Evolutionary conservation across 2,797 vertebrate species (phyloP).

Genomic region (Alauda arvensis): DNA sequence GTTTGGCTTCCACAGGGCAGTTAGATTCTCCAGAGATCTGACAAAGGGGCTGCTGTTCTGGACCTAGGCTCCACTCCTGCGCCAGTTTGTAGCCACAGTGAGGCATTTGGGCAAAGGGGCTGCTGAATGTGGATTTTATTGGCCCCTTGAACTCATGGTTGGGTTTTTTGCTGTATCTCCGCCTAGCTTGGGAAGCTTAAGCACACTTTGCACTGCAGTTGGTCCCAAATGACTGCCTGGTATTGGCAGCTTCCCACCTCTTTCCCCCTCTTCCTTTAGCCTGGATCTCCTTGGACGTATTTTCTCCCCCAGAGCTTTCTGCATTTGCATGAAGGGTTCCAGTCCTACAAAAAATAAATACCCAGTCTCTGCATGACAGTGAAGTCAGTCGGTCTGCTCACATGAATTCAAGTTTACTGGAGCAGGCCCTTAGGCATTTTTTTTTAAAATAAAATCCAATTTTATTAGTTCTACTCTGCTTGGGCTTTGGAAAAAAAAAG

Average conservation of each 20-base stretch:
- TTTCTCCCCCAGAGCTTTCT: slow-evolving; percentile 39
- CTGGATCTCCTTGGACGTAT: not conserved
- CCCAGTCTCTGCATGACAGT: slow-evolving; percentile 1
- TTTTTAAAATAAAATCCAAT: not conserved
- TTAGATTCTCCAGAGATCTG: not conserved
- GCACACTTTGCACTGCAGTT: not conserved
- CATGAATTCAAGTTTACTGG: not conserved
- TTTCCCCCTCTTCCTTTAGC: slow-evolving; percentile 17
- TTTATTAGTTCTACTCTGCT: slow-evolving; percentile 21
- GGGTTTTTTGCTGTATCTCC: not conserved
- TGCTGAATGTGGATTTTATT: not conserved
- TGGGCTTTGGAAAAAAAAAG: slow-evolving; percentile 7
- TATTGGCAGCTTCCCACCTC: slow-evolving; percentile 14
- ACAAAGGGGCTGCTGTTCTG: slow-evolving; percentile 9
- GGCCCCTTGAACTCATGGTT: not conserved
- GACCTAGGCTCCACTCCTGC: slow-evolving; percentile 11
- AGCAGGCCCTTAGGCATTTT: not conserved
- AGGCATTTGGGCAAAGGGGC: not conserved
- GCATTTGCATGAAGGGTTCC: slow-evolving; percentile 8
- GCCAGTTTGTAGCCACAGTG: not conserved
- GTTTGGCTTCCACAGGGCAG: not conserved
- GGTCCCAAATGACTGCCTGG: not conserved
- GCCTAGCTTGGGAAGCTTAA: not conserved
- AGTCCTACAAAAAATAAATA: not conserved
- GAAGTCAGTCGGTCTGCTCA: slow-evolving; percentile 1